Evolutionary conservation across 2,888 invertebrate genomes (phyloP).

Genomic region (Oxyteleia sp.): DNA sequence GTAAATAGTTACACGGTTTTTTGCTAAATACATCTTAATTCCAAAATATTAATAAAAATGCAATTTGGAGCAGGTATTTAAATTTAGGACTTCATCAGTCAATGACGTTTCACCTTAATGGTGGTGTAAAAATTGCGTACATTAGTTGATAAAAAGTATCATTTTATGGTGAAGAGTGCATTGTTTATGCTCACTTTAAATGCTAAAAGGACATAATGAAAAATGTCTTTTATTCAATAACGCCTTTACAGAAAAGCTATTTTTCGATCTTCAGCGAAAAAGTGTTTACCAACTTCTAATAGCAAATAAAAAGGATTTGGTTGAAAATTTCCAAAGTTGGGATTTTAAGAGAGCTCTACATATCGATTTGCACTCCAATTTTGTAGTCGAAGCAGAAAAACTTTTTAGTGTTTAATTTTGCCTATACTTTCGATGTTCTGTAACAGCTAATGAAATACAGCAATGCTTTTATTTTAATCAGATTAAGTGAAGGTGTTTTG

Average conservation of each 20-base stretch:
- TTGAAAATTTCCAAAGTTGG: constrained; percentile 2
- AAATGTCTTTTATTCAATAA: neutral
- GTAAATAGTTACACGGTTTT: no score
- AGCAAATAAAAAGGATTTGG: constrained; percentile 6
- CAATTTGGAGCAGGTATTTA: no score
- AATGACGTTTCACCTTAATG: no score
- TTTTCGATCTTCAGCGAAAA: neutral
- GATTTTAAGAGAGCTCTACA: constrained; percentile 6
- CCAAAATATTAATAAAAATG: no score
- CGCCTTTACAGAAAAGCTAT: neutral
- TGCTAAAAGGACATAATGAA: neutral
- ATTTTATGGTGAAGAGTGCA: no score
- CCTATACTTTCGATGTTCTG: neutral
- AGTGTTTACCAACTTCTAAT: constrained; percentile 1
- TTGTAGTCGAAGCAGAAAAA: constrained; percentile 7
- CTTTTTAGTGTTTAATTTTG: neutral
- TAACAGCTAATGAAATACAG: neutral
- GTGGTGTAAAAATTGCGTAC: no score
- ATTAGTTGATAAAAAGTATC: no score
- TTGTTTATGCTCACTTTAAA: no score
- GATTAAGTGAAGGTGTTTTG: neutral
- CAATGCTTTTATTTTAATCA: neutral
- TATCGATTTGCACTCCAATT: constrained; percentile 8
- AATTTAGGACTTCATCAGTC: no score
- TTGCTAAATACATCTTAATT: no score